phyloP scores from a whole-genome alignment of 2,888 invertebrate species.

The Stenchaetothrips biformis region DNA sequence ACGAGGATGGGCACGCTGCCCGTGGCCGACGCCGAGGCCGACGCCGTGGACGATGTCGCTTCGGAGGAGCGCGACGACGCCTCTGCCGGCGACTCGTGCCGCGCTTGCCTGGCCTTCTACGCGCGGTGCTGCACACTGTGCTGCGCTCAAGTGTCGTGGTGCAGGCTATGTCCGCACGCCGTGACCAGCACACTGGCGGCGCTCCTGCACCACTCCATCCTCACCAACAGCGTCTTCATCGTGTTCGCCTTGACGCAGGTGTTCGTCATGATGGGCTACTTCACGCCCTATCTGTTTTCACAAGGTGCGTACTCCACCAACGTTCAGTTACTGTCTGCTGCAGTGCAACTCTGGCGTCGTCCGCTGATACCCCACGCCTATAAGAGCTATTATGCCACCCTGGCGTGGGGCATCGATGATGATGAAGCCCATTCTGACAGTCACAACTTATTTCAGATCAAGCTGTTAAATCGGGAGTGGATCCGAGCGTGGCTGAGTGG shows the following conservation, averaged over 20 bases:
- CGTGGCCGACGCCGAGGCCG: neutral
- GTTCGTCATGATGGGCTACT: constrained; percentile 6
- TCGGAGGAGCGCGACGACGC: neutral
- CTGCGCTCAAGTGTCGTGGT: neutral
- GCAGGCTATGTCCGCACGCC: neutral
- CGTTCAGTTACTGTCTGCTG: no score
- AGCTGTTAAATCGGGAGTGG: neutral
- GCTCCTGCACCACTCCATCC: constrained; percentile 21
- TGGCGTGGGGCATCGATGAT: no score
- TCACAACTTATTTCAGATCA: neutral
- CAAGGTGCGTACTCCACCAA: neutral
- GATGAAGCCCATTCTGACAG: no score
- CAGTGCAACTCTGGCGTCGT: no score
- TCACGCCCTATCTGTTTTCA: neutral
- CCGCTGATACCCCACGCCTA: no score
- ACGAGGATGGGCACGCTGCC: neutral
- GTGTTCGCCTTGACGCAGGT: constrained; percentile 7
- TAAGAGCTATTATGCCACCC: no score
- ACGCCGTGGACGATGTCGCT: neutral
- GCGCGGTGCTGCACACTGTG: neutral
- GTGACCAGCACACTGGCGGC: constrained; percentile 8
- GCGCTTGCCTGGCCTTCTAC: neutral
- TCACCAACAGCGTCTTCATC: constrained; percentile 7
- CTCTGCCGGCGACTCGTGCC: neutral
- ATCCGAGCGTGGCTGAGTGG: neutral